Evolutionary conservation across 2,113 vertebrate genomes (phyloP).

Genomic region (Fregata magnificens): DNA sequence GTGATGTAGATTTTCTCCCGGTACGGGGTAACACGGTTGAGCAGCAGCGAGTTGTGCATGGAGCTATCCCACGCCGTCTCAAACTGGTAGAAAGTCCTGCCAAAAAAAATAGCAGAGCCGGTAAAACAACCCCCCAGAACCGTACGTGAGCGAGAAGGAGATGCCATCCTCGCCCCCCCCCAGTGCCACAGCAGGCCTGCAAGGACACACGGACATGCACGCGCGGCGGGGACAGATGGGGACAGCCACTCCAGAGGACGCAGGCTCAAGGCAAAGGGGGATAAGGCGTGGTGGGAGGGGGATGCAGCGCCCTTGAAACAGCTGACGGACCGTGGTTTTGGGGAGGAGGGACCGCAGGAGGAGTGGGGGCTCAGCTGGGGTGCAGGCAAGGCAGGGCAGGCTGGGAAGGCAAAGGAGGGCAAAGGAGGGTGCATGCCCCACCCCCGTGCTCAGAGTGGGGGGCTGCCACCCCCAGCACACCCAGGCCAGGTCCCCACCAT

Average conservation of each 20-base stretch:
- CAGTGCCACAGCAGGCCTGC: background rate
- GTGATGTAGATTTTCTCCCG: constrained; percentile 99
- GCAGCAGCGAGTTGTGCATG: constrained; percentile 96
- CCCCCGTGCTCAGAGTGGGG: background rate
- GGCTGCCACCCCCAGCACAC: background rate
- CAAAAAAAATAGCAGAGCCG: background rate
- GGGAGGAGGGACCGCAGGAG: background rate
- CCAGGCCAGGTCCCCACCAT: background rate
- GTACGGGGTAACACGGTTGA: constrained; percentile 94
- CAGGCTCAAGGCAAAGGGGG: constrained; percentile 6
- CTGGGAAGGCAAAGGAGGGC: background rate
- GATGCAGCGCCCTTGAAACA: background rate
- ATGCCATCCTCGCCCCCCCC: background rate
- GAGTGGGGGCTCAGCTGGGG: background rate
- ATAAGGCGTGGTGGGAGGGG: background rate
- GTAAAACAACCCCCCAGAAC: background rate
- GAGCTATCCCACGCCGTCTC: constrained; percentile 97
- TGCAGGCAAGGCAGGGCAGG: constrained; percentile 13
- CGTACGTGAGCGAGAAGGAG: background rate
- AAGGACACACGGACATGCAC: constrained; percentile 45
- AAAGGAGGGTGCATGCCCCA: constrained; percentile 34
- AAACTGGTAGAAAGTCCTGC: constrained; percentile 95
- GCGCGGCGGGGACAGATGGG: background rate
- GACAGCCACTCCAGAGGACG: constrained; percentile 37
- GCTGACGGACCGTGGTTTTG: background rate